Base-by-base conservation (phyloP, 1,140 invertebrate genomes). In the Neotoxoptera formosana region DNA sequence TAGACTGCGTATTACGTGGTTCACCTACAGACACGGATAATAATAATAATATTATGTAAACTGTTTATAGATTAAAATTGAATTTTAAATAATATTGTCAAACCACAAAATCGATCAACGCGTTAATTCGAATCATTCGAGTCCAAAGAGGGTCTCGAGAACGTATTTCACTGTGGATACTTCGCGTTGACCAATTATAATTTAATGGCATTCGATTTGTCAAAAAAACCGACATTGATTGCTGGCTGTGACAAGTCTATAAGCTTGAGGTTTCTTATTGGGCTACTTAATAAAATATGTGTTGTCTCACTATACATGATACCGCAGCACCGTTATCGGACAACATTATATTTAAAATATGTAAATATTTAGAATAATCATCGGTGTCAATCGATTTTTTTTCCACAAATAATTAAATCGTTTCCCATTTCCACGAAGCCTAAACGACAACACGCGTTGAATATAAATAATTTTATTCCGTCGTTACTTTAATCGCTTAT, bases 291-390 rank as follows among this genome's bases (percentile, higher is more conserved):
- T 56, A 53, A 89, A n/a, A n/a, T n/a, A 56, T 56, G 48, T 25
- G 88, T 56, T 53, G 34, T 89, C 9, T 34, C n/a, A 56, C 14
- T 89, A 20, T 48, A 48, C 48, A 48, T 41, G 41, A 41, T 41
- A 89, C 87, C 23, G 23, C n/a, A 36, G 34, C 36, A 34, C 23
- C 56, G 17, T 7, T 53, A 47, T 30, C 1, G 17, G 14, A 56
- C 34, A 36, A 56, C n/a, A 36, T 53, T 89, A 89, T 89, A 89
- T 89, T 88, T 41, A 25, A 56, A 89, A 89, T 89, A 89, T 89
- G 88, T 56, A 56, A 89, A 89, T n/a, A n/a, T 89, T 53, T 23
- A 34, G 20, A 25, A 89, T 89, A 25, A 89, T 89, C 53, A 56
- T 53, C 88, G n/a, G n/a, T 56, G 88, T 89, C 34, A 36, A 53